Conservation (phyloP, 1,140 invertebrate species). For the Sipha flava region DNA sequence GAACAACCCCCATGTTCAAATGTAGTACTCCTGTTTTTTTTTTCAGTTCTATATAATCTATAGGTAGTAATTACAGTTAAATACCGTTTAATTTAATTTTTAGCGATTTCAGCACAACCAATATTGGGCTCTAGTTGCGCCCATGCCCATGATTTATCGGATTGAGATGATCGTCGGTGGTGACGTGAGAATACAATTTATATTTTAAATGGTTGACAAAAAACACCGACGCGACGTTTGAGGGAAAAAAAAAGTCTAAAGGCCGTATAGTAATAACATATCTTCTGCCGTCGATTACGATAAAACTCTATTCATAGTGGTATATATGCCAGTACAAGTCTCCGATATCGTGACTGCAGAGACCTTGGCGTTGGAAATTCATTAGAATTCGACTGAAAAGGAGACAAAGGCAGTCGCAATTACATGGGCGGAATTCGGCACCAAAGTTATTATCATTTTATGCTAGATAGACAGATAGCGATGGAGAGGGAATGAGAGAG, state of each 20-base stretch:
- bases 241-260: not conserved
- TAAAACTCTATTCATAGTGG: not conserved
- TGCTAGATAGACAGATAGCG: not conserved
- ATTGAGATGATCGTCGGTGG: no score
- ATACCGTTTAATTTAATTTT: no score
- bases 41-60: no score
- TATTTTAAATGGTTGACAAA: no score
- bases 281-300: not conserved
- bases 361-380: not conserved
- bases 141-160: no score
- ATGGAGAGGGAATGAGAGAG: not conserved
- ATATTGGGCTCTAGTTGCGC: no score
- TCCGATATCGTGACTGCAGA: slow-evolving; percentile 5
- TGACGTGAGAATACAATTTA: no score
- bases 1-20: no score
- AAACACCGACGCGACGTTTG: no score
- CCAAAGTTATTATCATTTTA: slow-evolving; percentile 5
- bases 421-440: not conserved
- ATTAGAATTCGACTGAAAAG: slow-evolving; percentile 16
- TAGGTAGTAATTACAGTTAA: no score
- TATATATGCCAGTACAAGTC: slow-evolving; percentile 1
- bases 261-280: not conserved
- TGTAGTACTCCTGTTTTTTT: no score
- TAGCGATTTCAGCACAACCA: no score
- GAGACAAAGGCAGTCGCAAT: slow-evolving; percentile 16